Evolutionary conservation across 2,113 vertebrate genomes (phyloP), one percentile per base, ranked within the genome.

Genomic region (Gobiocypris rarus): DNA sequence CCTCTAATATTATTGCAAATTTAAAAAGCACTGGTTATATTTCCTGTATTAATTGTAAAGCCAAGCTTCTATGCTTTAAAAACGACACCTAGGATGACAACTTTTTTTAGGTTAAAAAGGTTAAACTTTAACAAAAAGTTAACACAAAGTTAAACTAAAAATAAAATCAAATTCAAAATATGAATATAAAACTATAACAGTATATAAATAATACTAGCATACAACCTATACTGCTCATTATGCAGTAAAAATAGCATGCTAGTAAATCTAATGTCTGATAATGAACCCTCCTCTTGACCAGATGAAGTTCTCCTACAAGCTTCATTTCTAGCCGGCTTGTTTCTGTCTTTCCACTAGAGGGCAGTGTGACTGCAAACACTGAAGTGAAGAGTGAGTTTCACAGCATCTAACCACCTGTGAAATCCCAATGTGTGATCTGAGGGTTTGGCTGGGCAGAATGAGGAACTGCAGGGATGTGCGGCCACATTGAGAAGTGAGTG

Each of bases 351-450:
- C 76, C 82, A 89, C 0, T 17, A 75, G 50, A 88, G 3, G 65
- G 73, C 56, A 77, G 75, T 58, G 19, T 24, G 54, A 26, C 22
- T 15, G 50, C 31, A 4, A 70, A 43, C n/a, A 83, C 8, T 19
- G 1, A 24, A 52, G 28, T 24, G 28, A 48, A 26, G 26, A 5
- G 5, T 34, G 52, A 34, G 58, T 34, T 22, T 54, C 61, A 5
- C 11, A 24, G 15, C 43, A 1, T 52, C 24, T 61, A 9, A 83
- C 59, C 81, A 65, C 8, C 3, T 83, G 74, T 80, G 67, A 83
- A 78, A 83, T 77, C 61, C 74, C 67, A 19, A 11, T 41, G 43
- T 75, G 28, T 38, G 54, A 86, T 58, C 5, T 58, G 75, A 76
- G 28, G 50, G 52, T 63, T 52, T 34, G 31, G 7, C 31, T 75